A percentile compares a stretch with the other conserved stretches of the same genome.
These are phyloP conservation scores for Potamilus streckersoni DNA, from an alignment of 1,140 invertebrate genomes.

Conservation along the genomic window DNA sequence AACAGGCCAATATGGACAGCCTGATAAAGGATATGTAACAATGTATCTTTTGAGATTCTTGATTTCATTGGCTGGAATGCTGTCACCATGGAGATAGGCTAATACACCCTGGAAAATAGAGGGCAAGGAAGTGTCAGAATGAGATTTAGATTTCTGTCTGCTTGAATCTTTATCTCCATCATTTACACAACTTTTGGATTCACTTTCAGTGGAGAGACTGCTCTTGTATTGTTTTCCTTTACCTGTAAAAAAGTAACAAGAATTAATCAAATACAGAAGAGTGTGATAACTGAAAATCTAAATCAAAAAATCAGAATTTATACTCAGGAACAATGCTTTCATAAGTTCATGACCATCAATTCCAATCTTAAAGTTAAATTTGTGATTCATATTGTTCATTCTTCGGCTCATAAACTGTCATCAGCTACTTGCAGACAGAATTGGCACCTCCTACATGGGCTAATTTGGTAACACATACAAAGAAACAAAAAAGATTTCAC, in stretches of 20 bases:
- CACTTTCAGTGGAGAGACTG: neutral
- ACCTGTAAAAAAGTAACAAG: constrained; percentile 1
- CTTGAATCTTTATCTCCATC: neutral
- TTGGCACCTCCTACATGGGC: no score
- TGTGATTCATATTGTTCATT: no score
- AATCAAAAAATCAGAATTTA: no score
- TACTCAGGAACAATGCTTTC: no score
- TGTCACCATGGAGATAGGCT: constrained; percentile 43
- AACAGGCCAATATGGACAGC: no score
- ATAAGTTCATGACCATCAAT: no score
- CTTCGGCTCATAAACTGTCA: no score
- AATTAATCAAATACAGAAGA: neutral
- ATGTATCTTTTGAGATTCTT: constrained; percentile 56
- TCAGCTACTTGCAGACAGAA: no score
- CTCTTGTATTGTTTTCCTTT: neutral
- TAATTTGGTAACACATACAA: no score
- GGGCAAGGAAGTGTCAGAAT: neutral
- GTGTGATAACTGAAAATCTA: neutral
- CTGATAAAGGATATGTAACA: constrained; percentile 61
- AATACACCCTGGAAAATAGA: constrained; percentile 43
- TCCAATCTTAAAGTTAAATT: no score
- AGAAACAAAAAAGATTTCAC: no score
- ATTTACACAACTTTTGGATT: neutral
- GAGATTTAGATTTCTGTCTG: neutral
- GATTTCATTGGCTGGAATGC: constrained; percentile 37